These are phyloP conservation scores for Aptenodytes patagonicus DNA, from an alignment of 2,113 vertebrate genomes.

Conservation along the genomic window DNA sequence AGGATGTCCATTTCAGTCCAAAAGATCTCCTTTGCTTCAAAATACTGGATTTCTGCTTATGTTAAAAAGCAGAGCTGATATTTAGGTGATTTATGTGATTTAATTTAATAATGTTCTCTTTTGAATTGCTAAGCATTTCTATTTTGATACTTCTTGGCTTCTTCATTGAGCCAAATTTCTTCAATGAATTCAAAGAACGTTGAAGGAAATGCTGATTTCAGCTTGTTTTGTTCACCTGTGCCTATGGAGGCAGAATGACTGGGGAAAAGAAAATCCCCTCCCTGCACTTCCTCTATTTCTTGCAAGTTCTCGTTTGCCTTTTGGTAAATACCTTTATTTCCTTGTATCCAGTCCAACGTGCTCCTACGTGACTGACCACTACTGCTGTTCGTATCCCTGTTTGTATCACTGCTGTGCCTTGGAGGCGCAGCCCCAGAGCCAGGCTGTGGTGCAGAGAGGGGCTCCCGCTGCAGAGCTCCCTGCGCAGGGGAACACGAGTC, in stretches of 20 bases:
- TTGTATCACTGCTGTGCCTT: neutral
- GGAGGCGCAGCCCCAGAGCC: neutral
- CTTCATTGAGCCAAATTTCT: neutral
- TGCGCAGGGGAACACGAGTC: rapidly evolving
- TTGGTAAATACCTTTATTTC: neutral
- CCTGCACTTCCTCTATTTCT: neutral
- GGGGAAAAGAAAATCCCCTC: neutral
- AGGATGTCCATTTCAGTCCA: neutral
- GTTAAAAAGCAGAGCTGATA: neutral
- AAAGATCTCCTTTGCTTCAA: neutral
- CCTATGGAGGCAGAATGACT: neutral
- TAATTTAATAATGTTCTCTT: neutral
- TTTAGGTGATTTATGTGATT: neutral
- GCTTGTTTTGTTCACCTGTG: neutral
- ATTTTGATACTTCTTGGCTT: neutral
- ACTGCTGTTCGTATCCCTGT: too few relatives aligned
- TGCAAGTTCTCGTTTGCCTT: neutral
- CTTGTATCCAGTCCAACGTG: neutral
- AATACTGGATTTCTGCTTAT: neutral
- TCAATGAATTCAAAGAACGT: neutral
- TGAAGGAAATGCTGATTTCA: neutral
- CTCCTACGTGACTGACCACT: too few relatives aligned
- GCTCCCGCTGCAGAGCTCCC: neutral
- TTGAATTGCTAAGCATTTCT: neutral
- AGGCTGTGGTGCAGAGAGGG: neutral